Evolutionary conservation across 2,797 vertebrate species (phyloP).

Genomic region (Coendou prehensilis): DNA sequence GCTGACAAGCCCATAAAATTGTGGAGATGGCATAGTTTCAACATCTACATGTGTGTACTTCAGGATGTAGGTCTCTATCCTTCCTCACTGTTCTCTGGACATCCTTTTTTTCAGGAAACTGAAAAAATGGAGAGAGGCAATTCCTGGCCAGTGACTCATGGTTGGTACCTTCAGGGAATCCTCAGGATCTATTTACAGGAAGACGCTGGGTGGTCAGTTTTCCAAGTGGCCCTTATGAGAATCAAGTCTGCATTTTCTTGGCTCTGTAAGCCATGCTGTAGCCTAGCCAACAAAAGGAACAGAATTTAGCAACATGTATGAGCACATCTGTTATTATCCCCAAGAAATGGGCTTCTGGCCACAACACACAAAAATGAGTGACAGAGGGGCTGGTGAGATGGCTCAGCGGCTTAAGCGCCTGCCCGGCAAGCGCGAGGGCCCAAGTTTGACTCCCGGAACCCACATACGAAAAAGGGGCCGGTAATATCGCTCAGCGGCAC

Average conservation of each 20-base stretch:
- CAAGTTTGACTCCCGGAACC: no score
- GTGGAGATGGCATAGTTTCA: not conserved
- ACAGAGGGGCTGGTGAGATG: not conserved
- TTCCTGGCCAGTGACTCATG: slow-evolving; percentile 52
- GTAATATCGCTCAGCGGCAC: no score
- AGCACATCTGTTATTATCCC: not conserved
- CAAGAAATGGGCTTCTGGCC: not conserved
- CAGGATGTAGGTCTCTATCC: not conserved
- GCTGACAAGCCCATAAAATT: not conserved
- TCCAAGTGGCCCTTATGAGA: not conserved
- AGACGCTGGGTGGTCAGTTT: slow-evolving; percentile 58
- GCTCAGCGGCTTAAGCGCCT: no score
- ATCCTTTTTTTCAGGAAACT: not conserved
- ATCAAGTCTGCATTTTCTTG: slow-evolving; percentile 17
- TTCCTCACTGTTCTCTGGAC: not conserved
- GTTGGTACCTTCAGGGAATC: slow-evolving; percentile 13
- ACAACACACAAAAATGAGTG: not conserved
- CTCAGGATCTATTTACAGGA: not conserved
- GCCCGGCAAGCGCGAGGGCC: no score
- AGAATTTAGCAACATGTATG: slow-evolving; percentile 33
- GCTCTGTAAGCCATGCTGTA: not conserved
- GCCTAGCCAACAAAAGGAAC: not conserved
- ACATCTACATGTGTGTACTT: not conserved
- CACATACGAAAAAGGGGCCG: no score
- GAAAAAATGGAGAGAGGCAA: not conserved